Conservation (phyloP, 2,113 vertebrate genomes). For the Zosterops hypoxanthus region DNA sequence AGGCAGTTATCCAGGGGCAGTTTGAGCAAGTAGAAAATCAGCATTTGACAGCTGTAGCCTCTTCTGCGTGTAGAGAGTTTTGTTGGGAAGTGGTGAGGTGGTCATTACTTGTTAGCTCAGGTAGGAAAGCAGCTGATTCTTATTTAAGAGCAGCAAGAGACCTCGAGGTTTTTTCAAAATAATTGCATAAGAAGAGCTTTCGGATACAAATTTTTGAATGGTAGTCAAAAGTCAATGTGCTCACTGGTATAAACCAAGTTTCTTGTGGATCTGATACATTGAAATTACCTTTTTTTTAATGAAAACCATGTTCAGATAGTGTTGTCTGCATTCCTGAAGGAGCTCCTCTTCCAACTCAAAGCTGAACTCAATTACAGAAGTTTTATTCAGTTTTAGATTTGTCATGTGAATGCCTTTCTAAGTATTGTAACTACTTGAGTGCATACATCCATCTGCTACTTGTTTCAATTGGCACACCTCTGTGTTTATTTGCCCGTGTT, state of each 20-base stretch:
- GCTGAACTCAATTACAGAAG: neutral
- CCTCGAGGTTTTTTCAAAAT: neutral
- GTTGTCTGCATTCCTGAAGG: neutral
- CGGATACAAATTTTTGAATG: neutral
- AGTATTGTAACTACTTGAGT: neutral
- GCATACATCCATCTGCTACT: neutral
- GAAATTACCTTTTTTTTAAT: neutral
- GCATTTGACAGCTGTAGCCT: neutral
- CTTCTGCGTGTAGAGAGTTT: neutral
- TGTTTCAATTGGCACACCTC: neutral
- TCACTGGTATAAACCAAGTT: neutral
- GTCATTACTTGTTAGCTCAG: neutral
- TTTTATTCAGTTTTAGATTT: neutral
- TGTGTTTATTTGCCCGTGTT: neutral
- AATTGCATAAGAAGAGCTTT: neutral
- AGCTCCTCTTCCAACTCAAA: neutral
- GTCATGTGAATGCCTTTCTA: neutral
- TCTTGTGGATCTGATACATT: neutral
- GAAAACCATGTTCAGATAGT: neutral
- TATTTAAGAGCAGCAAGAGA: neutral
- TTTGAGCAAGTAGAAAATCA: neutral
- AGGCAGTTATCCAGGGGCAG: neutral
- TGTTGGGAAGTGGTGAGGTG: neutral
- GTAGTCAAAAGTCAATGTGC: neutral
- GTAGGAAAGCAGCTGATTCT: neutral